Conservation (phyloP, 2,113 vertebrate genomes). For the Monarcha castaneiventris region DNA sequence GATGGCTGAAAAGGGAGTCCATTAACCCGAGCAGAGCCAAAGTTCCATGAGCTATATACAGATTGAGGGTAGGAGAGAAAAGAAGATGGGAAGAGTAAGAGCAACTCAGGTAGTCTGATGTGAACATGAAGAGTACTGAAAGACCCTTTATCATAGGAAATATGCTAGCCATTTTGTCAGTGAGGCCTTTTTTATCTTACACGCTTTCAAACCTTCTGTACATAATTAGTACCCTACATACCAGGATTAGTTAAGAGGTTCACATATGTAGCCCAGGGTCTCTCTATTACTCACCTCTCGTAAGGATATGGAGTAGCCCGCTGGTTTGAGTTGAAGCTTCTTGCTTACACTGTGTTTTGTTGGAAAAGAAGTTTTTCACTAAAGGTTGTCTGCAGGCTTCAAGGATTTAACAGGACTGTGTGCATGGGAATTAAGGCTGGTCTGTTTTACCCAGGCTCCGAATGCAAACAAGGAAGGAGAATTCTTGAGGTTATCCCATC, state of each 20-base stretch:
- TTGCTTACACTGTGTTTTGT: background rate
- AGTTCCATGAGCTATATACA: background rate
- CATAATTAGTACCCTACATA: background rate
- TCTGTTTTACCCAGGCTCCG: background rate
- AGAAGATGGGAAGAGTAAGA: background rate
- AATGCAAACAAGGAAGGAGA: background rate
- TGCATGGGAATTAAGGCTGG: background rate
- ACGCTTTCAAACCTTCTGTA: background rate
- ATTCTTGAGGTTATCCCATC: background rate
- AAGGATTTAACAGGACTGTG: background rate
- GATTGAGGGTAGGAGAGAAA: background rate
- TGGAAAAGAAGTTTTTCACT: background rate
- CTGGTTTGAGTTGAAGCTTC: background rate
- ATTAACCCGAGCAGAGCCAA: background rate
- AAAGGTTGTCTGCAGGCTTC: accelerated
- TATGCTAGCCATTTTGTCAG: background rate
- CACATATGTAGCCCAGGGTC: accelerated
- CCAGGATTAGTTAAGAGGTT: background rate
- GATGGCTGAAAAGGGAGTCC: background rate
- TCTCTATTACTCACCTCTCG: background rate
- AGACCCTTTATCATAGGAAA: background rate
- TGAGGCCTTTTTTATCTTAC: background rate
- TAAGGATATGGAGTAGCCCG: background rate
- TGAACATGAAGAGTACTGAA: background rate
- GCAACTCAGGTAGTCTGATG: background rate